A percentile compares a stretch with the other conserved stretches of the same genome.
Evolutionary conservation across 1,140 invertebrate species (phyloP).

Genomic region (Ylistrum balloti): DNA sequence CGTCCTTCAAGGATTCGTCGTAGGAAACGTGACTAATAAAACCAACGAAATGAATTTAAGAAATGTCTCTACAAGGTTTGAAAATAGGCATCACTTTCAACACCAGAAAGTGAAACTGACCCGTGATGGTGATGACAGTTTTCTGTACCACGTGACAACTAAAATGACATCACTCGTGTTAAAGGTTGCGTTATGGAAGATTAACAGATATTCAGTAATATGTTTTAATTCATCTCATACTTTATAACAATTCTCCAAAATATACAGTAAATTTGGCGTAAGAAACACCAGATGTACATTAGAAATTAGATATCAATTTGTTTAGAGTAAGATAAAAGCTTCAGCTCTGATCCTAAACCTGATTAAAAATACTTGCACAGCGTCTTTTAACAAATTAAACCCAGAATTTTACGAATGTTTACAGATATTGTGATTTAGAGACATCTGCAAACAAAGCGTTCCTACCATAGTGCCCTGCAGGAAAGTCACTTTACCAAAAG

Average conservation of each 20-base stretch:
- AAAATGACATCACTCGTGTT: too few species aligned
- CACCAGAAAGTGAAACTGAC: too few species aligned
- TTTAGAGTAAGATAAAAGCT: constrained; percentile 17
- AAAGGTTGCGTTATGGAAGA: too few species aligned
- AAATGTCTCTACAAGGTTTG: too few species aligned
- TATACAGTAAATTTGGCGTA: neutral
- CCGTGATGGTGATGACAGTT: too few species aligned
- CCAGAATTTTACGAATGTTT: constrained; percentile 39
- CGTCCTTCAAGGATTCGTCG: too few species aligned
- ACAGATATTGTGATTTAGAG: constrained; percentile 39
- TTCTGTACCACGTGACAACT: too few species aligned
- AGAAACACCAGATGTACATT: constrained; percentile 1
- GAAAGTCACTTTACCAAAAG: neutral
- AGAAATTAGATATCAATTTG: constrained; percentile 40
- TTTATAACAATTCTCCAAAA: neutral
- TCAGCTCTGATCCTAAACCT: neutral
- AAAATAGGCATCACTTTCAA: too few species aligned
- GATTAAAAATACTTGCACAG: constrained; percentile 33
- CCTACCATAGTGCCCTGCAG: neutral
- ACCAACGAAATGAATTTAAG: too few species aligned
- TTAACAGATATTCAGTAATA: too few species aligned
- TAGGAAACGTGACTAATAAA: too few species aligned
- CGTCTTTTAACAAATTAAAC: constrained; percentile 40
- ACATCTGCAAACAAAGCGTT: constrained; percentile 20
- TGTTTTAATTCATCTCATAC: neutral